Base-by-base conservation (phyloP, 1,140 invertebrate species). In the Conus betulinus region DNA sequence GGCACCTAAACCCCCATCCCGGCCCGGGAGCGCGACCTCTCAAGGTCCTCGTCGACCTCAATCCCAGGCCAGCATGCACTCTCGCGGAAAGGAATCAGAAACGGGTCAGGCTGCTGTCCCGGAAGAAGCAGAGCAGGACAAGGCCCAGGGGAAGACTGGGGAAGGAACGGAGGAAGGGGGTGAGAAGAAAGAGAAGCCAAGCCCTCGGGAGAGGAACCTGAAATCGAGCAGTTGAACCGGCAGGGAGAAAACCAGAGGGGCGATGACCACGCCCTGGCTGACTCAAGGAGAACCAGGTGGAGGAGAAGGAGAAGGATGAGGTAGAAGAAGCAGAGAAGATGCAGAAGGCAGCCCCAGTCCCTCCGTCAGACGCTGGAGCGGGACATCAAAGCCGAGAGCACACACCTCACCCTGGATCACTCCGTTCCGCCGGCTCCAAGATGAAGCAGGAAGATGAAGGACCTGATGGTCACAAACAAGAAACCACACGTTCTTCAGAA, bases 241-340 rank as follows among this genome's bases (percentile, higher is more conserved):
- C 82, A 87, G 39, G 79, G 67, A 7, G 89, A 87, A 53, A 57
- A 57, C 7, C 88, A 89, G 63, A 74, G 89, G n/a, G 89, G 82
- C 20, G 63, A 82, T 20, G 89, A 89, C 39, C 53, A 53, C 1
- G 85, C 55, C 13, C 53, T 78, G 60, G 82, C 71, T 25, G 82
- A 76, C 11, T 85, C n/a, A 76, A 87, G 51, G 67, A 87, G 85
- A 78, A 63, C 82, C 82, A 78, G 74, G 74, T 74, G 53, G 71
- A 87, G 74, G 85, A 78, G 51, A 79, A 87, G 74, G 85, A 87
- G 71, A 87, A 76, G 25, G 85, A 87, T 20, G 85, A 78, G 74
- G 52, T 51, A 6, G 84, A 85, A 23, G 63, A 85, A 23, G 63
- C 63, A 20, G 57, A 27, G 53, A 39, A 84, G 27, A 60, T 4